Evolutionary conservation across 2,888 invertebrate genomes (phyloP), one percentile per base, ranked within the genome.

Genomic region (Diadegma fenestrale): DNA sequence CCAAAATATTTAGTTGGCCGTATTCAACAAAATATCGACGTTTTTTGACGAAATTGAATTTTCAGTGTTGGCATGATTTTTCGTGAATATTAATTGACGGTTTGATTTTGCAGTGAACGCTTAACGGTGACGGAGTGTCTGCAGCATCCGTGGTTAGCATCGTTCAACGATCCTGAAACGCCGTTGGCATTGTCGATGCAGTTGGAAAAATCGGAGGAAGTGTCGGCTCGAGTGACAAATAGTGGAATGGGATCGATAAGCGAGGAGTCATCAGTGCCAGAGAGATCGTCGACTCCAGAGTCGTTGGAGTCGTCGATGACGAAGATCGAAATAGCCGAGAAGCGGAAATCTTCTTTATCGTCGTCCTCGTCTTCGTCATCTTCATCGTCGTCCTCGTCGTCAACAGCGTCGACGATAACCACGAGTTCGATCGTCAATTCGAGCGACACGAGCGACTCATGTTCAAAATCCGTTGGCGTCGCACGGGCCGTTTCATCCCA

Each of bases 91-190:
- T 45, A 48, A 1, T 51, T 66, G 45, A 12, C 45, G 48, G 45
- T 54, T 73, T 88, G 86, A 76, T 22, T 30, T 95, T 95, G 14
- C 95, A 98, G 98, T 94, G 96, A 97, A 94, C 97, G 98, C 94
- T 96, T 98, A 95, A 97, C 97, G 93, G 98, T 98, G 92, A 96
- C 96, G 92, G 97, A 98, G 94, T 97, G 98, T 95, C 96, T 98
- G 93, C 96, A 97, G 94, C 98, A 99, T 95, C 96, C 97, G 92
- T 99, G 98, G 99, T 96, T 99, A 90, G 80, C 79, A 37, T 87
- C 90, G 82, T 92, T 90, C 88, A 91, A 92, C 54, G 91, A 89
- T 26, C 91, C 92, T 10, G 87, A 83, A 51, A 84, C 88, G 7
- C 84, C 91, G 5, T 76, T 90, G 12, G 64, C 80, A 5, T 26